Evolutionary conservation across 2,113 vertebrate species (phyloP).

Genomic region (Nycticryphes semicollaris): DNA sequence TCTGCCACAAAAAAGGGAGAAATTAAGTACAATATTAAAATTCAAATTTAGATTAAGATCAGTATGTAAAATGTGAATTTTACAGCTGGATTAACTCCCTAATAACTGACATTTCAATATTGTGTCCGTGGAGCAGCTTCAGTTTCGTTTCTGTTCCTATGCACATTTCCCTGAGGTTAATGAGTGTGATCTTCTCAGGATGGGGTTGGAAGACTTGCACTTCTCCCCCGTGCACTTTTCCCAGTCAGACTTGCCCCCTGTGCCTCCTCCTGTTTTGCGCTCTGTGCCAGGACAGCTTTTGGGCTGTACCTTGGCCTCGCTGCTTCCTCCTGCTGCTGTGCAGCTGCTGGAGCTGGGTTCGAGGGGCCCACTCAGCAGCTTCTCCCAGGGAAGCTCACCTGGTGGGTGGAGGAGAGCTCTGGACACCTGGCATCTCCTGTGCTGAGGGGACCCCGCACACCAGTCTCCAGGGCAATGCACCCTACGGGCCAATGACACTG

Average conservation of each 20-base stretch:
- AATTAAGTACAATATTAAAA: background rate
- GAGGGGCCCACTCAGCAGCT: background rate
- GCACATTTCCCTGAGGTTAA: background rate
- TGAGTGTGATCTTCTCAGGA: background rate
- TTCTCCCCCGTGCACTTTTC: fast-evolving
- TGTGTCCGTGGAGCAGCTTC: background rate
- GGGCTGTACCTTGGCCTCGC: fast-evolving
- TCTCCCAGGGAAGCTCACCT: background rate
- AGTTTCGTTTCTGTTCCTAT: background rate
- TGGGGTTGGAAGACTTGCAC: background rate
- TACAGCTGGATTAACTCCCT: background rate
- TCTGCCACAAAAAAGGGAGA: background rate
- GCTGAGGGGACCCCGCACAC: fast-evolving
- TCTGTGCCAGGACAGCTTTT: background rate
- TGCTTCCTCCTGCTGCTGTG: fast-evolving
- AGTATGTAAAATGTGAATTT: background rate
- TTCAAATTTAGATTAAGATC: background rate
- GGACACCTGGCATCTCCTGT: fast-evolving
- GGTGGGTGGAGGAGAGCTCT: background rate
- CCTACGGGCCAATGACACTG: background rate
- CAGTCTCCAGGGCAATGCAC: background rate
- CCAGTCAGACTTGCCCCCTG: background rate
- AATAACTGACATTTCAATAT: background rate
- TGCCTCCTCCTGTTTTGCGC: fast-evolving
- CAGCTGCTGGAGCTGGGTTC: background rate